A percentile compares a stretch with the other conserved stretches of the same genome.
phyloP scores from a whole-genome alignment of 1,140 invertebrate species.

The Brachionus calyciflorus region DNA sequence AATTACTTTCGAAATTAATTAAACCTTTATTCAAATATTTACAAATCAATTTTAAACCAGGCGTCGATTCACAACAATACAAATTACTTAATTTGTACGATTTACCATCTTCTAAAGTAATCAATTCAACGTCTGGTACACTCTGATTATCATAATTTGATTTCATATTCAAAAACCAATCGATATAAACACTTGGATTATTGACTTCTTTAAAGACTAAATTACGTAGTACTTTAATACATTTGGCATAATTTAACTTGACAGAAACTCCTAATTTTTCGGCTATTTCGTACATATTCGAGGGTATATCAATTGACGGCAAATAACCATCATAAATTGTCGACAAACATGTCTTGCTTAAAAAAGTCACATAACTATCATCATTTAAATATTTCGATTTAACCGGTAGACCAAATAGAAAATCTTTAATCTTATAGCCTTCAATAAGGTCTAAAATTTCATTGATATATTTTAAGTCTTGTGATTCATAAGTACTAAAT shows the following conservation, averaged over 20 bases:
- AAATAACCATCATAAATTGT: neutral
- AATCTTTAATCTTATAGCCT: conserved; percentile 1
- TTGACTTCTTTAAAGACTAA: neutral
- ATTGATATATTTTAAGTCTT: neutral
- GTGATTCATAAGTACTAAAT: neutral
- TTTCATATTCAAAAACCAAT: conserved; percentile 34
- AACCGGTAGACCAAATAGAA: conserved; percentile 13
- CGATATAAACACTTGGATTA: neutral
- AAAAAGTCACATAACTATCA: neutral
- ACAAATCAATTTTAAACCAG: conserved; percentile 10
- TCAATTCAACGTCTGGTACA: neutral
- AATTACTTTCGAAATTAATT: neutral
- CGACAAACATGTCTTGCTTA: neutral
- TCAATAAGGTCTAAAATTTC: conserved; percentile 5
- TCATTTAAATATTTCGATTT: neutral
- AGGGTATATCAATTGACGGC: conserved; percentile 3
- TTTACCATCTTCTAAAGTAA: neutral
- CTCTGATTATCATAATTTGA: neutral
- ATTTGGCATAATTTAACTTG: neutral
- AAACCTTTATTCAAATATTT: conserved; percentile 19
- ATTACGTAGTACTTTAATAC: neutral
- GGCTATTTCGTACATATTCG: neutral
- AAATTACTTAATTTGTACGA: conserved; percentile 7
- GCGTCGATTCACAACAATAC: neutral
- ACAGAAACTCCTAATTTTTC: neutral